Conservation (phyloP, 2,797 vertebrate genomes). For the Valencia hispanica region DNA sequence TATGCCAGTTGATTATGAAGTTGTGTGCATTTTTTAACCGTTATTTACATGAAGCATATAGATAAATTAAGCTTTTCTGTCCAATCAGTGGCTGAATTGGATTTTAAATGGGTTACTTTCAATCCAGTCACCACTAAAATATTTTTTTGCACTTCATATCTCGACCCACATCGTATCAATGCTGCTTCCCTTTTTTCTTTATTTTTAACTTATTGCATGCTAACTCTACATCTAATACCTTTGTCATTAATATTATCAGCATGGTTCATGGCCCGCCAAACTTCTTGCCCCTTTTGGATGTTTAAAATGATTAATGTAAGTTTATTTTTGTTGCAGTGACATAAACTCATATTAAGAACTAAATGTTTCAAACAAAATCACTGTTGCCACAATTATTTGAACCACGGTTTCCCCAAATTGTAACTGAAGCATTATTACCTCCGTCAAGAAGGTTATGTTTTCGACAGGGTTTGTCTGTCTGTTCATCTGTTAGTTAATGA, state of each 20-base stretch:
- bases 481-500: too few relatives aligned
- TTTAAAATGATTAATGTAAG: not conserved
- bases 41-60: constrained; percentile 25
- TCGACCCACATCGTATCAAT: not conserved
- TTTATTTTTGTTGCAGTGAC: not conserved
- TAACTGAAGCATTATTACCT: too few relatives aligned
- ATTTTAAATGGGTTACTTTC: constrained; percentile 45
- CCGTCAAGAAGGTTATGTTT: too few relatives aligned
- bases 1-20: constrained; percentile 46
- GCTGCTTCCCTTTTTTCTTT: not conserved
- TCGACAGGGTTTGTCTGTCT: too few relatives aligned
- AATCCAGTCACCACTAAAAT: constrained; percentile 35
- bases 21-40: constrained; percentile 10
- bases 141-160: constrained; percentile 6
- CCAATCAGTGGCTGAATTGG: constrained; percentile 34
- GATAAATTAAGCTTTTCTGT: constrained; percentile 39
- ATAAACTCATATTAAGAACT: not conserved
- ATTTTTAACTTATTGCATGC: constrained; percentile 32
- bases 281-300: not conserved
- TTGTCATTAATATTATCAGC: not conserved
- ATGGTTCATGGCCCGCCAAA: not conserved
- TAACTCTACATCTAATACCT: constrained; percentile 25
- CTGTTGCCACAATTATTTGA: not conserved
- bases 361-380: not conserved
- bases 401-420: not conserved